phyloP scores from a whole-genome alignment of 2,888 invertebrate species.

The Thysanoteuthis rhombus region DNA sequence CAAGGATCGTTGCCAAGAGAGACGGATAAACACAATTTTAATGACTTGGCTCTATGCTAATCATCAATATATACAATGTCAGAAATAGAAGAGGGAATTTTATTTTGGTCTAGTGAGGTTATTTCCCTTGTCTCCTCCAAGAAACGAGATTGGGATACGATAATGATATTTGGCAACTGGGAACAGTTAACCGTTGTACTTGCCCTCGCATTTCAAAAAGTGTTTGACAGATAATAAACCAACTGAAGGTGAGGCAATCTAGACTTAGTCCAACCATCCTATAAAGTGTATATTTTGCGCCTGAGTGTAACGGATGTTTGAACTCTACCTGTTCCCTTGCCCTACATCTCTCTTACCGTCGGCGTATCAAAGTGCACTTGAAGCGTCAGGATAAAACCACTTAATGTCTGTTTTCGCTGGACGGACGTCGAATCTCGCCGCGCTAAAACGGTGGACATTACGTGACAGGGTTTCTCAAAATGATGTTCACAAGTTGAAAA shows the following conservation, averaged over 20 bases:
- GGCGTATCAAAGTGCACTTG: background rate
- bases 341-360: background rate
- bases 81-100: background rate
- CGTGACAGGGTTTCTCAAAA: background rate
- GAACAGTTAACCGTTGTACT: background rate
- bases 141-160: background rate
- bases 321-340: background rate
- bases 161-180: background rate
- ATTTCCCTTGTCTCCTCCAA: background rate
- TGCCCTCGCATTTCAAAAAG: background rate
- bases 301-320: background rate
- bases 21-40: too few relatives aligned
- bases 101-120: too few relatives aligned
- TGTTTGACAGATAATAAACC: background rate
- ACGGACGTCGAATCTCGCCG: background rate
- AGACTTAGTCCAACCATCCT: background rate
- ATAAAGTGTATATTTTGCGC: background rate
- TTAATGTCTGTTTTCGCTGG: conserved; percentile 12
- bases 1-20: too few relatives aligned
- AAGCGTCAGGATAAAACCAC: background rate
- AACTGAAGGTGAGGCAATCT: background rate
- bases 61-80: background rate
- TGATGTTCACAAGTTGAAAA: background rate
- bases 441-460: background rate
- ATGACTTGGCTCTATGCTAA: background rate